Base-by-base conservation (phyloP, 2,888 invertebrate species). In the Paralinhomoeus sp. region DNA sequence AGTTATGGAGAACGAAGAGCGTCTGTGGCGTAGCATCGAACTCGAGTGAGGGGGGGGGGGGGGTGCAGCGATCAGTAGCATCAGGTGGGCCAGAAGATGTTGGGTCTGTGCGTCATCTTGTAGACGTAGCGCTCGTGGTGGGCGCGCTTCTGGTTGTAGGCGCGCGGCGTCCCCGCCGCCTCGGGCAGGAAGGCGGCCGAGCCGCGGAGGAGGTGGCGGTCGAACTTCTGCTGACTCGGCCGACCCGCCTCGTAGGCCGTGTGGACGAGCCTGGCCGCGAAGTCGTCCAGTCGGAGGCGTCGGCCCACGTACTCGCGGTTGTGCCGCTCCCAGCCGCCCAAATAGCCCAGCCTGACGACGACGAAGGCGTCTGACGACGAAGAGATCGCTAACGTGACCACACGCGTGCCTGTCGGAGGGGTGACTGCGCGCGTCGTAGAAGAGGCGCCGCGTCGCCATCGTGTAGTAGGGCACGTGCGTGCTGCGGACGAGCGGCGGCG, bases 211-310 rank as follows among this genome's bases (percentile, higher is more conserved):
- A 55, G 55, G 46, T 57, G 53, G 13, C 58, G 51, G 48, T 58
- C 58, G 52, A 58, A 57, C 12, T 55, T 48, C 42, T 58, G 54
- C 43, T 59, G 56, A 37, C 54, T 53, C 24, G 58, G 57, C 43
- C 58, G 58, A 44, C 54, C 50, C 57, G 56, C 56, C 45, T 58
- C 58, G 48, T 58, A 58, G 31, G 58, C 57, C 24, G 54, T 48
- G 37, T 41, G 47, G 18, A 48, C 18, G 21, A 18, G 33, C 18
- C 33, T n/a, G 18, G 1, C 17, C 20, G 17, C 20, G n/a, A 9
- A 21, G 12, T 44, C 33, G 33, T 41, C 41, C 7, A 12, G 7
- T 5, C 27, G 27, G 7, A 57, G 44, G 38, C 59, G 47, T 15
- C 54, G 50, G 15, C 49, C 48, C 17, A 59, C 59, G 48, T 59